Evolutionary conservation across 1,140 invertebrate species (phyloP).

Genomic region (Drosophila hydei): DNA sequence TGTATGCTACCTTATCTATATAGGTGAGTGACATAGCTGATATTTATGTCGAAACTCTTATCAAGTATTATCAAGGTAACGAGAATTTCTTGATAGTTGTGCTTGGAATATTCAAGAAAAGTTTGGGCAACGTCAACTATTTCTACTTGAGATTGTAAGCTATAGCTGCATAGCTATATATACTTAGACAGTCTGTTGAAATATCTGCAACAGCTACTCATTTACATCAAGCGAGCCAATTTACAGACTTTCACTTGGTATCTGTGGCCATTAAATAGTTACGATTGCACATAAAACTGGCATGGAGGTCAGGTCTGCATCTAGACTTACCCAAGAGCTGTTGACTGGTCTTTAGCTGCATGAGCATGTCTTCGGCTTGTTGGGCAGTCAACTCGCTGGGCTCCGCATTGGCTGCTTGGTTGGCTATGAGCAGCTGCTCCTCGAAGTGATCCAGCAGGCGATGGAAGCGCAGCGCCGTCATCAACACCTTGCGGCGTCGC

Average conservation of each 20-base stretch:
- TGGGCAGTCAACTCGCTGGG: slow-evolving; percentile 85
- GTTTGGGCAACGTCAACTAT: too few species aligned
- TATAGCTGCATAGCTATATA: background rate
- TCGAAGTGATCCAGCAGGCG: slow-evolving; percentile 90
- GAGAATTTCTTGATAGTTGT: too few species aligned
- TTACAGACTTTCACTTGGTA: slow-evolving; percentile 30
- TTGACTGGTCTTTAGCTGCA: slow-evolving; percentile 86
- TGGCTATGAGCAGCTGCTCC: slow-evolving; percentile 86
- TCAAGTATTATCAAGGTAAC: background rate
- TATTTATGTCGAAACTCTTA: background rate
- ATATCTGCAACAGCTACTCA: background rate
- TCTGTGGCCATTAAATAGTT: slow-evolving; percentile 18
- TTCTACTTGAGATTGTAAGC: too few species aligned
- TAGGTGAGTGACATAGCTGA: background rate
- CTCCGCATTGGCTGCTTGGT: slow-evolving; percentile 69
- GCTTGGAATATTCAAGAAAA: too few species aligned
- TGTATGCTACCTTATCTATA: background rate
- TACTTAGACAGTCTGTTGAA: slow-evolving; percentile 10
- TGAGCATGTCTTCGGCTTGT: slow-evolving; percentile 85
- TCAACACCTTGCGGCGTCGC: slow-evolving; percentile 89
- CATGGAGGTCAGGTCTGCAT: background rate
- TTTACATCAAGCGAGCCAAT: slow-evolving; percentile 5
- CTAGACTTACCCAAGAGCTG: slow-evolving; percentile 84
- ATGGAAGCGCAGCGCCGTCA: slow-evolving; percentile 91
- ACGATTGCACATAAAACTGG: background rate